These are phyloP conservation scores for Nomada ferruginata DNA, from an alignment of 2,888 invertebrate species.

Conservation along the genomic window DNA sequence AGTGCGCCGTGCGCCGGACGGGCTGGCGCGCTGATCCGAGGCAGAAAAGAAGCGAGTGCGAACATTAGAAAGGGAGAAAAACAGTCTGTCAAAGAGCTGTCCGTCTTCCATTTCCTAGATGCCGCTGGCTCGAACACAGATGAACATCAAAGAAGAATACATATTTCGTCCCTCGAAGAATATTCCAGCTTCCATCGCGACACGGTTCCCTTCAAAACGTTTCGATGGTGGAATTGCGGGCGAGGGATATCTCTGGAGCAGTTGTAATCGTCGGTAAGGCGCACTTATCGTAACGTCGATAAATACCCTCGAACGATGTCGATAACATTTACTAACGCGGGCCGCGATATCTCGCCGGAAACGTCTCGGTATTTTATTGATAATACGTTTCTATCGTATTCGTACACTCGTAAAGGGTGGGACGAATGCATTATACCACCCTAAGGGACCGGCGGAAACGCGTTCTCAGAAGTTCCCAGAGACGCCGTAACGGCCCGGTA, in stretches of 20 bases:
- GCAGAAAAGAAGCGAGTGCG: constrained; percentile 7
- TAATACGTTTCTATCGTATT: constrained; percentile 61
- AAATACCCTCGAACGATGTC: constrained; percentile 54
- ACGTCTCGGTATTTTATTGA: constrained; percentile 63
- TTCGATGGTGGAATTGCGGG: constrained; percentile 28
- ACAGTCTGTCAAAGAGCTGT: constrained; percentile 18
- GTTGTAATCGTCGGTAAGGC: constrained; percentile 45
- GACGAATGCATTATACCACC: constrained; percentile 31
- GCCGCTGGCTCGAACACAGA: constrained; percentile 32
- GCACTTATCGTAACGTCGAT: constrained; percentile 53
- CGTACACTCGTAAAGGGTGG: constrained; percentile 49
- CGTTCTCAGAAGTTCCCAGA: constrained; percentile 43
- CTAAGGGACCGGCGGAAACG: background rate
- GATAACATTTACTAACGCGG: constrained; percentile 62
- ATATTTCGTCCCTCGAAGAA: background rate
- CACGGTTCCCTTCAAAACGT: background rate
- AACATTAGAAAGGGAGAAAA: background rate
- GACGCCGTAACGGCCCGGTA: constrained; percentile 62
- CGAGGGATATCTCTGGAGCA: constrained; percentile 38
- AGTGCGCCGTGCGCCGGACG: constrained; percentile 33
- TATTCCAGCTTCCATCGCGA: constrained; percentile 8
- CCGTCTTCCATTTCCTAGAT: constrained; percentile 25
- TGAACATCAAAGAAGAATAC: constrained; percentile 17
- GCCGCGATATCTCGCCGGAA: constrained; percentile 40
- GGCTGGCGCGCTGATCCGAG: constrained; percentile 30